These are phyloP conservation scores for Sardina pilchardus DNA, from an alignment of 2,113 vertebrate genomes.

Conservation along the genomic window DNA sequence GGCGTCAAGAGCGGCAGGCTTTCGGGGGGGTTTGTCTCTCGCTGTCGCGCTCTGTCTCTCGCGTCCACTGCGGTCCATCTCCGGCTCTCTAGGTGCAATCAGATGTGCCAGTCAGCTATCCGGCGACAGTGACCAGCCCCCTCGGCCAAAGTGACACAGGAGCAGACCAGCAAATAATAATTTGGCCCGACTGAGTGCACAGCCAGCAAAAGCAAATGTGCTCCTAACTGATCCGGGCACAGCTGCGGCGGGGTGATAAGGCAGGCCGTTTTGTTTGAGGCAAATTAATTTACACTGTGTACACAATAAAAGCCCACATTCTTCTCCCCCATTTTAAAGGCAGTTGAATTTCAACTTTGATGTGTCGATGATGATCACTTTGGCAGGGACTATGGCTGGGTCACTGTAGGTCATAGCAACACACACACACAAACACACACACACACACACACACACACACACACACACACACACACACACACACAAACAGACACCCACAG, in stretches of 20 bases:
- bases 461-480: neutral
- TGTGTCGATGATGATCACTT: neutral
- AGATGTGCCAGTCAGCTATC: neutral
- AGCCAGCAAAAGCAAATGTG: slow-evolving; percentile 26
- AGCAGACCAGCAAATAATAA: slow-evolving; percentile 13
- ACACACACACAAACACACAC: neutral
- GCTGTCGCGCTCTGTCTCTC: slow-evolving; percentile 1
- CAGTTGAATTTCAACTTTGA: neutral
- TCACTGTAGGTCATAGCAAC: neutral
- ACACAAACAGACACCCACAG: neutral
- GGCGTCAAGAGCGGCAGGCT: slow-evolving; percentile 30
- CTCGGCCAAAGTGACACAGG: neutral
- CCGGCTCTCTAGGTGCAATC: neutral
- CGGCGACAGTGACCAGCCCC: neutral
- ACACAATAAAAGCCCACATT: slow-evolving; percentile 24
- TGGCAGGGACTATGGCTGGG: neutral
- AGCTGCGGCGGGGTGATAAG: slow-evolving; percentile 63
- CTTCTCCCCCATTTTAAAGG: neutral
- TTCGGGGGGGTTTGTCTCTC: slow-evolving; percentile 27
- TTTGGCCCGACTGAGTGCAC: neutral
- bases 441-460: neutral
- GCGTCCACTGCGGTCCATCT: slow-evolving; percentile 21
- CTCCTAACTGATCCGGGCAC: slow-evolving; percentile 54
- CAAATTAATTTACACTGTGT: slow-evolving; percentile 61
- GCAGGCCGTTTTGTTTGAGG: slow-evolving; percentile 54